Conservation (phyloP, 1,140 invertebrate species). For the Brachionus plicatilis region DNA sequence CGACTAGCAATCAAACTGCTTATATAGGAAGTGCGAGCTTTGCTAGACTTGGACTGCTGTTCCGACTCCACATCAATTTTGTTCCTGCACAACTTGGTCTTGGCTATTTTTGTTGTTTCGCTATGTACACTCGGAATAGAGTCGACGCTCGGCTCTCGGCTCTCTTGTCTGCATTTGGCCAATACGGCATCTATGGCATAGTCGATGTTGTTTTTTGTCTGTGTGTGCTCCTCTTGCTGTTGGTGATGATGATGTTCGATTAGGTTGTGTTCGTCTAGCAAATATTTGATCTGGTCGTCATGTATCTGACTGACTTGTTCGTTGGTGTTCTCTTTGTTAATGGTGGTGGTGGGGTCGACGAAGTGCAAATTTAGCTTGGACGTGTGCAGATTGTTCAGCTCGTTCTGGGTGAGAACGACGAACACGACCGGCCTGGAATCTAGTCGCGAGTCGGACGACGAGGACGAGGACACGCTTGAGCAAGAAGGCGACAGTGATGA, state of each 20-base stretch:
- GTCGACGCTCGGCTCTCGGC: not conserved
- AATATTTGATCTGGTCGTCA: not conserved
- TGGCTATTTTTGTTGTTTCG: not conserved
- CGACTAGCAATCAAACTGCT: not conserved
- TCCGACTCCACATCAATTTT: not conserved
- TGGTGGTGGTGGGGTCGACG: not conserved
- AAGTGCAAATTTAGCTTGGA: not conserved
- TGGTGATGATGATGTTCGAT: not conserved
- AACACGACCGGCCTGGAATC: conserved; percentile 5
- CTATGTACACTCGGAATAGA: conserved; percentile 1
- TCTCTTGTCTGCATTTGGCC: conserved; percentile 6
- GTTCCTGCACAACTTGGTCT: not conserved
- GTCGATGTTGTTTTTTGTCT: not conserved
- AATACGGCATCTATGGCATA: not conserved
- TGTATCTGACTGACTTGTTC: not conserved
- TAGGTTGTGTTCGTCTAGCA: not conserved
- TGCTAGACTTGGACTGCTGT: not conserved
- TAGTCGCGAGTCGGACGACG: not conserved
- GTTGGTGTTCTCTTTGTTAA: not conserved
- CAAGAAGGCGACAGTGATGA: not conserved
- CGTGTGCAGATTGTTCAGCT: not conserved
- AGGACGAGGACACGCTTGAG: not conserved
- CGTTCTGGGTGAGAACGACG: not conserved
- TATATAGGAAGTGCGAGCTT: not conserved
- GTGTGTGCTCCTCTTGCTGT: not conserved